A percentile compares a stretch with the other conserved stretches of the same genome.
phyloP scores from a whole-genome alignment of 2,113 vertebrate genomes.

The Poicephalus gulielmi region DNA sequence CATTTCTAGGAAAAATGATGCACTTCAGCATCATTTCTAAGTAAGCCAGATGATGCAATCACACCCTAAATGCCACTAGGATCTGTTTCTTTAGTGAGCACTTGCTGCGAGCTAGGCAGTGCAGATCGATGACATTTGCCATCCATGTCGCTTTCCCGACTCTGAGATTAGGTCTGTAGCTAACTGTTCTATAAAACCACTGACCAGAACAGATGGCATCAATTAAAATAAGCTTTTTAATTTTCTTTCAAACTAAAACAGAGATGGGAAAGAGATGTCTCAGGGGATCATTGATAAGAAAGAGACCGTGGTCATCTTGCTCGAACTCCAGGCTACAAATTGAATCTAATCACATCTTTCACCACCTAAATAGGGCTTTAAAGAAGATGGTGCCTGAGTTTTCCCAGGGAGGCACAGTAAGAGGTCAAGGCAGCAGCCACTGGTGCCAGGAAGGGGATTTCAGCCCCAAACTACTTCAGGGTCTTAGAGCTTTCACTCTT shows the following conservation, averaged over 20 bases:
- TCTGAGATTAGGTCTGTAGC: not conserved
- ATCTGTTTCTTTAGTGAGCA: not conserved
- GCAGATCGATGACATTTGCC: not conserved
- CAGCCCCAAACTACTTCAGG: not conserved
- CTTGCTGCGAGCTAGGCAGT: not conserved
- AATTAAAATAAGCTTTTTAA: slow-evolving; percentile 16
- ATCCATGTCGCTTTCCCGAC: not conserved
- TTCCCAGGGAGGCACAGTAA: not conserved
- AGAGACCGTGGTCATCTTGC: not conserved
- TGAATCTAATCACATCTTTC: not conserved
- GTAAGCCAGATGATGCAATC: not conserved
- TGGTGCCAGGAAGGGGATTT: not conserved
- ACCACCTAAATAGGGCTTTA: not conserved
- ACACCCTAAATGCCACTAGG: not conserved
- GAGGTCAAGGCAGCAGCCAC: not conserved
- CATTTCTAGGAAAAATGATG: not conserved
- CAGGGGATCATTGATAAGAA: not conserved
- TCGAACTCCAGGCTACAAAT: not conserved
- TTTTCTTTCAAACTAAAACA: slow-evolving; percentile 1
- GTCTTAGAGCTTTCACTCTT: not conserved
- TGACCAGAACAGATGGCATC: not conserved
- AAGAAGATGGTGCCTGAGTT: not conserved
- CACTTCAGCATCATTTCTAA: not conserved
- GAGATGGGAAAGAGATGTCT: not conserved
- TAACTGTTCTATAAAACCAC: not conserved